These are phyloP conservation scores for Amiota communis DNA, from an alignment of 2,888 invertebrate genomes.

Conservation along the genomic window DNA sequence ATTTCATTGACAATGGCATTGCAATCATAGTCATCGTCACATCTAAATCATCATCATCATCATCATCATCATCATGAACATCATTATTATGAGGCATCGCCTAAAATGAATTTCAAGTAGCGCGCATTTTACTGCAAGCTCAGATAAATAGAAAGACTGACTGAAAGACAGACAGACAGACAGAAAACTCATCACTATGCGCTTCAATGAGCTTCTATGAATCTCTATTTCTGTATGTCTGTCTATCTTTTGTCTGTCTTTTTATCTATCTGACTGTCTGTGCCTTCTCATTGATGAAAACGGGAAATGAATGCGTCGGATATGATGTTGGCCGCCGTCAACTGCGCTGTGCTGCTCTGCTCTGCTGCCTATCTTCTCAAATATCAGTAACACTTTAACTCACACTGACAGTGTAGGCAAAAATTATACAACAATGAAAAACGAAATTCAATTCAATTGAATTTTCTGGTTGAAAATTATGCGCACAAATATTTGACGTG, in stretches of 20 bases:
- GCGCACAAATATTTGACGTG: conserved; percentile 47
- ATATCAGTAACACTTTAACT: background rate
- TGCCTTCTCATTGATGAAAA: conserved; percentile 3
- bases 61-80: background rate
- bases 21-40: conserved; percentile 38
- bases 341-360: too few relatives aligned
- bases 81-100: too few relatives aligned
- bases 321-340: background rate
- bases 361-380: too few relatives aligned
- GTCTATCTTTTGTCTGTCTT: background rate
- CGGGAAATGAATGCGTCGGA: conserved; percentile 17
- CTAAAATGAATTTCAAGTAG: too few relatives aligned
- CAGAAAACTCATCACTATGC: conserved; percentile 1
- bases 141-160: background rate
- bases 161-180: background rate
- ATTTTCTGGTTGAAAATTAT: background rate
- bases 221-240: background rate
- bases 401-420: too few relatives aligned
- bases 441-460: background rate
- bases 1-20: conserved; percentile 61
- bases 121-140: too few relatives aligned
- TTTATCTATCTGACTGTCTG: background rate
- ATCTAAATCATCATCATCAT: background rate
- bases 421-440: background rate
- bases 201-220: conserved; percentile 11